These are phyloP conservation scores for Ooceraea biroi DNA, from an alignment of 1,140 invertebrate species.

Conservation along the genomic window DNA sequence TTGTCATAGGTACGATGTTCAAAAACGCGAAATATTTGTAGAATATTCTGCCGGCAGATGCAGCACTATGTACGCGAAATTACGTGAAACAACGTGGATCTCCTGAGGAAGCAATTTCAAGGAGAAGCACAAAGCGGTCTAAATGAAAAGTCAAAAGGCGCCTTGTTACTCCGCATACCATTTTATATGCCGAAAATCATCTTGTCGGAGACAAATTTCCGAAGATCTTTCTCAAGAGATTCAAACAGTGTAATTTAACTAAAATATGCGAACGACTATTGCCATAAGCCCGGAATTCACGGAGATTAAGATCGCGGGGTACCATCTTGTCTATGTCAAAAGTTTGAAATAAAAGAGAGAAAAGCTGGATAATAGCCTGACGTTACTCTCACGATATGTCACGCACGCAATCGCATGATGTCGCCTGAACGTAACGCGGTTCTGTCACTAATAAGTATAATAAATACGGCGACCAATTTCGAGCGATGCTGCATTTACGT, in stretches of 20 bases:
- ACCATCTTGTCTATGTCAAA: neutral
- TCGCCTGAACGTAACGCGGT: neutral
- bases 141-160: constrained; percentile 8
- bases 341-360: too few species aligned
- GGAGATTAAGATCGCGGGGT: too few species aligned
- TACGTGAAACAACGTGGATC: constrained; percentile 18
- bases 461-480: constrained; percentile 6
- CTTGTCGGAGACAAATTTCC: neutral
- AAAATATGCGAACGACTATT: neutral
- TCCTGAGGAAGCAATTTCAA: constrained; percentile 14
- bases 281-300: too few species aligned
- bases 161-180: neutral
- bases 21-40: constrained; percentile 50
- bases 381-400: too few species aligned
- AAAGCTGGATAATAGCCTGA: too few species aligned
- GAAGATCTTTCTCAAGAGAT: neutral
- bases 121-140: neutral
- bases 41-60: constrained; percentile 12
- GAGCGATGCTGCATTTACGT: neutral
- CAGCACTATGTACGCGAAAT: constrained; percentile 11
- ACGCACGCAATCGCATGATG: too few species aligned
- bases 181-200: neutral
- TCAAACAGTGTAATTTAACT: neutral
- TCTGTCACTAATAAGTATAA: constrained; percentile 15
- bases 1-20: constrained; percentile 43